Conservation (phyloP, 2,113 vertebrate genomes). For the Danio rerio region DNA sequence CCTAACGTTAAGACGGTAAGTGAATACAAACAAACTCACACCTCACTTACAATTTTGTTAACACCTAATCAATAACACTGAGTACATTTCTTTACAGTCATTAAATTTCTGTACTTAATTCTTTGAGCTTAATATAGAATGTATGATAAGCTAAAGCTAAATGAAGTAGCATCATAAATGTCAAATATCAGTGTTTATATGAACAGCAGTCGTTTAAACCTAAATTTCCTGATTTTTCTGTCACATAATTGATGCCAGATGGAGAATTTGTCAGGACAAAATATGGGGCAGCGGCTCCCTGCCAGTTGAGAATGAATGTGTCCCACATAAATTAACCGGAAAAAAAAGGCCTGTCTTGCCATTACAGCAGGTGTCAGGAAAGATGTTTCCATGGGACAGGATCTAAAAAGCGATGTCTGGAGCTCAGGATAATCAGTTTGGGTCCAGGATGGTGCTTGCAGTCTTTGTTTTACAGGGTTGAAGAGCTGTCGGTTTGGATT, state of each 20-base stretch:
- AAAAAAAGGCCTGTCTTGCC: background rate
- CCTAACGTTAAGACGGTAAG: too few relatives aligned
- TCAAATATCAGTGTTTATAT: background rate
- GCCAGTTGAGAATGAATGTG: background rate
- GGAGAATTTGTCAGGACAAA: constrained; percentile 34
- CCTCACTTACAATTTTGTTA: too few relatives aligned
- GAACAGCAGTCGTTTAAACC: background rate
- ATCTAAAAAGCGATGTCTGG: constrained; percentile 2
- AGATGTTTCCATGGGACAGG: background rate
- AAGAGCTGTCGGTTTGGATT: background rate
- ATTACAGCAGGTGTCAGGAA: constrained; percentile 20
- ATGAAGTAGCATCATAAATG: background rate
- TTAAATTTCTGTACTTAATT: too few relatives aligned
- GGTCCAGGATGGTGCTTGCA: background rate
- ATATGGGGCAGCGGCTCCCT: constrained; percentile 31
- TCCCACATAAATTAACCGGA: constrained; percentile 20
- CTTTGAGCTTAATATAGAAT: too few relatives aligned
- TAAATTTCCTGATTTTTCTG: constrained; percentile 2
- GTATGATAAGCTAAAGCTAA: too few relatives aligned
- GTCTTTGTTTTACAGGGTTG: background rate
- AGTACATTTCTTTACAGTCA: too few relatives aligned
- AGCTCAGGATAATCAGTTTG: background rate
- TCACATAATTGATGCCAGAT: constrained; percentile 29
- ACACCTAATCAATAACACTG: too few relatives aligned
- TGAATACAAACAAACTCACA: too few relatives aligned